phyloP scores from a whole-genome alignment of 2,888 invertebrate species.

The Eupithecia exiguata region DNA sequence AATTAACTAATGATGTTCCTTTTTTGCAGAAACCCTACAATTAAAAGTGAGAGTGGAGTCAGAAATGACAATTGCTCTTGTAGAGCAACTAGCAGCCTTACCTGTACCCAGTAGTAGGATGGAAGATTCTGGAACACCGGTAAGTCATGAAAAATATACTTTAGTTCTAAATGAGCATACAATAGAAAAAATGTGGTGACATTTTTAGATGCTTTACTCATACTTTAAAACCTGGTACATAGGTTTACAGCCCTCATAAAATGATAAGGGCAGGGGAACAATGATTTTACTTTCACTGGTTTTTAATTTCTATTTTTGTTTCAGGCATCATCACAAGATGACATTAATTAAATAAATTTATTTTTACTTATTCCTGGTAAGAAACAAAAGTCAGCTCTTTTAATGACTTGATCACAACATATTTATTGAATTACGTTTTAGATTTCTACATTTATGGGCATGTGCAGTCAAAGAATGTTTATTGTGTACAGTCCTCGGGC shows the following conservation, averaged over 20 bases:
- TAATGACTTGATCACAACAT: constrained; percentile 8
- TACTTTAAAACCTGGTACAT: background rate
- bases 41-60: constrained; percentile 92
- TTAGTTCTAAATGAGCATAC: background rate
- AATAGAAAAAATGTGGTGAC: background rate
- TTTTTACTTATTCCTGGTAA: constrained; percentile 20
- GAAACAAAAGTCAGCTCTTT: constrained; percentile 16
- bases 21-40: constrained; percentile 84
- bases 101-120: constrained; percentile 76
- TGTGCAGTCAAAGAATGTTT: constrained; percentile 18
- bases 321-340: constrained; percentile 81
- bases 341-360: constrained; percentile 74
- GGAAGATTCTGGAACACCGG: constrained; percentile 67
- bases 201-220: background rate
- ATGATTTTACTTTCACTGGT: background rate
- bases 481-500: background rate
- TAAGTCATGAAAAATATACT: constrained; percentile 37
- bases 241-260: too few species aligned
- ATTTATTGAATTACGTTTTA: constrained; percentile 11
- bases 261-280: too few species aligned
- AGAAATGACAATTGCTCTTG: constrained; percentile 90
- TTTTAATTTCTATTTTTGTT: constrained; percentile 50
- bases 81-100: constrained; percentile 87
- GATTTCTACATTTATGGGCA: constrained; percentile 7
- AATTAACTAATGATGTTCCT: background rate